Percentiles rank a stretch among this genome's conserved stretches.
These are phyloP conservation scores for Labia minor DNA, from an alignment of 2,888 invertebrate species.

Conservation along the genomic window DNA sequence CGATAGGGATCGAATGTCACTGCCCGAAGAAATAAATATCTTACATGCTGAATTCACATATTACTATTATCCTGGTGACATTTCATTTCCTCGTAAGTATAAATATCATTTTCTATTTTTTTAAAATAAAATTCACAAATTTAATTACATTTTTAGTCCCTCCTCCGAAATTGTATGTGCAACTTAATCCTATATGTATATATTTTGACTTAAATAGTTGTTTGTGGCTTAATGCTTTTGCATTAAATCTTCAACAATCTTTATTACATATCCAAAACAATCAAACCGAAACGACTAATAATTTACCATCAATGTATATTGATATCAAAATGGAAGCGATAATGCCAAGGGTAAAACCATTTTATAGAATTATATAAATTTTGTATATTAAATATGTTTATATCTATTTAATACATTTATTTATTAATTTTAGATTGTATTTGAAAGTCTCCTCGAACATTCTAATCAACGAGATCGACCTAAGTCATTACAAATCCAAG, in stretches of 20 bases:
- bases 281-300: conserved; percentile 34
- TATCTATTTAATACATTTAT: conserved; percentile 15
- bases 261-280: conserved; percentile 43
- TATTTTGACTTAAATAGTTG: conserved; percentile 79
- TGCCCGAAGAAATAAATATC: conserved; percentile 83
- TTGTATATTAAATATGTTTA: conserved; percentile 14
- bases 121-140: background rate
- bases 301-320: conserved; percentile 48
- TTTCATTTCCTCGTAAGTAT: conserved; percentile 70
- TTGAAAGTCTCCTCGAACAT: conserved; percentile 66
- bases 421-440: conserved; percentile 48
- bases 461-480: conserved; percentile 78
- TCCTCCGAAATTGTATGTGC: conserved; percentile 81
- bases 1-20: conserved; percentile 62
- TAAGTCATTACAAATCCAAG: conserved; percentile 72
- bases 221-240: conserved; percentile 89
- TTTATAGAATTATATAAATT: conserved; percentile 18
- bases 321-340: conserved; percentile 86
- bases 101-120: conserved; percentile 19
- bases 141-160: conserved; percentile 55
- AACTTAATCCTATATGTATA: conserved; percentile 81
- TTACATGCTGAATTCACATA: conserved; percentile 93
- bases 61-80: conserved; percentile 90
- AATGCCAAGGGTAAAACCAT: conserved; percentile 72
- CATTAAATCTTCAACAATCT: conserved; percentile 73